Conservation (phyloP, 2,888 invertebrate genomes). For the Cryptocephalus primarius region DNA sequence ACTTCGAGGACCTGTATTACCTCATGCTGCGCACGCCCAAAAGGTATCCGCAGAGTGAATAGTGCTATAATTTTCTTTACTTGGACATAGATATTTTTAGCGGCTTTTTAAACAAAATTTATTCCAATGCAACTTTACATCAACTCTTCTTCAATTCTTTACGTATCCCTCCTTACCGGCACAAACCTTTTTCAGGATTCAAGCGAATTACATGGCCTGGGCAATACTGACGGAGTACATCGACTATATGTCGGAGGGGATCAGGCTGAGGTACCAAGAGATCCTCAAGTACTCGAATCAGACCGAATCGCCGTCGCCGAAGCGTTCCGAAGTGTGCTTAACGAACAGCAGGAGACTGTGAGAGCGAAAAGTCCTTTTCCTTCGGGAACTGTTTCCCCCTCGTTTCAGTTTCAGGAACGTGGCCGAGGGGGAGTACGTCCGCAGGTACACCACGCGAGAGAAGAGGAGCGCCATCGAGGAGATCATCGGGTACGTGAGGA, state of each 20-base stretch:
- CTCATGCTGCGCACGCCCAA: constrained; percentile 19
- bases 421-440: constrained; percentile 22
- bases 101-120: too few relatives aligned
- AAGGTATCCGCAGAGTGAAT: constrained; percentile 15
- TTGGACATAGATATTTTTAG: too few relatives aligned
- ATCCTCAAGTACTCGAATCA: constrained; percentile 2
- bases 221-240: constrained; percentile 18
- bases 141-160: too few relatives aligned
- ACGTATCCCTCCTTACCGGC: too few relatives aligned
- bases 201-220: constrained; percentile 26
- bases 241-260: constrained; percentile 16
- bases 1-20: constrained; percentile 18
- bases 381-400: too few relatives aligned
- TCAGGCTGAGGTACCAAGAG: constrained; percentile 13
- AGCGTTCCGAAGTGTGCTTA: too few relatives aligned
- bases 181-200: constrained; percentile 18
- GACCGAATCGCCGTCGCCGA: too few relatives aligned
- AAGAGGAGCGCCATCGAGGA: constrained; percentile 14
- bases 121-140: too few relatives aligned
- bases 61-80: too few relatives aligned
- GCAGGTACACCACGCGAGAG: constrained; percentile 15
- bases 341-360: too few relatives aligned
- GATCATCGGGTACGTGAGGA: constrained; percentile 18
- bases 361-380: too few relatives aligned
- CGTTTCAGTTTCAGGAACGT: constrained; percentile 19